phyloP scores from a whole-genome alignment of 2,888 invertebrate species.

The Acleris emargana region DNA sequence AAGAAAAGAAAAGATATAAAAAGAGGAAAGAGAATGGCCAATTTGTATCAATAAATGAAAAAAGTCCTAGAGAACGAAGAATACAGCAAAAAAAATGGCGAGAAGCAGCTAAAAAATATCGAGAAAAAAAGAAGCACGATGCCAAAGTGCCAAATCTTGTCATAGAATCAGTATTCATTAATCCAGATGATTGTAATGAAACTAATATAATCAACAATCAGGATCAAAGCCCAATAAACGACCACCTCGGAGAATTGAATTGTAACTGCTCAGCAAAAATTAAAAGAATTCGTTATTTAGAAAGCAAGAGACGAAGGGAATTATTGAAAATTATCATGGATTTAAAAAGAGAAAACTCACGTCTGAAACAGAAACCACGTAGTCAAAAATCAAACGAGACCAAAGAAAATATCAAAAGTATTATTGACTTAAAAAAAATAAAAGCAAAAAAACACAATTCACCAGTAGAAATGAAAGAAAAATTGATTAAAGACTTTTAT shows the following conservation, averaged over 20 bases:
- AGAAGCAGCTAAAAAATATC: no score
- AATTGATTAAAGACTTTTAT: constrained; percentile 9
- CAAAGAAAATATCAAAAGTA: background rate
- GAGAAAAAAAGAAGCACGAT: background rate
- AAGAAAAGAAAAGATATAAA: no score
- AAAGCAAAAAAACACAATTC: background rate
- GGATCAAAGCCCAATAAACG: constrained; percentile 1
- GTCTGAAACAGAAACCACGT: background rate
- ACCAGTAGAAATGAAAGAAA: background rate
- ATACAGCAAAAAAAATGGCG: no score
- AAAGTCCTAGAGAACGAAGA: no score
- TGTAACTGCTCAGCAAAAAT: constrained; percentile 11
- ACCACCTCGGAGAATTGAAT: background rate
- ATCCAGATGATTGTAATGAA: background rate
- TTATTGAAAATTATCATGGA: background rate
- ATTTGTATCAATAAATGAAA: no score
- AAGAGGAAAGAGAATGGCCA: no score
- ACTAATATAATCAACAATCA: background rate
- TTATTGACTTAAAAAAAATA: background rate
- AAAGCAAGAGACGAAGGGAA: constrained; percentile 6
- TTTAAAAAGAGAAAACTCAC: constrained; percentile 1
- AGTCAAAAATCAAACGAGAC: background rate
- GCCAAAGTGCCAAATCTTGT: background rate
- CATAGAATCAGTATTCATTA: constrained; percentile 8
- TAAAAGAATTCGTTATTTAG: constrained; percentile 6